phyloP scores from a whole-genome alignment of 2,797 vertebrate genomes.

The Coilia nasus region DNA sequence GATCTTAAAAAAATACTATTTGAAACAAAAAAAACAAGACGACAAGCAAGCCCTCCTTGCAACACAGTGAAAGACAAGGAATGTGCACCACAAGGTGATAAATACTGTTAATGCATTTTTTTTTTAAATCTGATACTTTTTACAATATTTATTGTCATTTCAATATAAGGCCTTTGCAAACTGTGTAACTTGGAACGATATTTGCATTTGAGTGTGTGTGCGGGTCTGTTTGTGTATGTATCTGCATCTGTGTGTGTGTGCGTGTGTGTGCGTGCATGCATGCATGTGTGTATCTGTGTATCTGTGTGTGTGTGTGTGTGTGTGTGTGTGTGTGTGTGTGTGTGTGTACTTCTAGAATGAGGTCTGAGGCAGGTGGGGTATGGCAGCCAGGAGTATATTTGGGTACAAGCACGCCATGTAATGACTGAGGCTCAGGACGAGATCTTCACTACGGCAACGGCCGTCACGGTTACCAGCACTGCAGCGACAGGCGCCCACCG shows the following conservation, averaged over 20 bases:
- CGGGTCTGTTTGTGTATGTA: slow-evolving; percentile 29
- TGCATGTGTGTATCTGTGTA: slow-evolving; percentile 28
- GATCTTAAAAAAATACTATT: slow-evolving; percentile 21
- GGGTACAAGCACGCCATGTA: slow-evolving; percentile 26
- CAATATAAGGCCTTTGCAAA: slow-evolving; percentile 3
- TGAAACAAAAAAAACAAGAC: background rate
- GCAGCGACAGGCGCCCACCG: slow-evolving; percentile 94
- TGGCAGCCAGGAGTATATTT: slow-evolving; percentile 11
- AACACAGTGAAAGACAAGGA: background rate
- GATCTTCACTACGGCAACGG: slow-evolving; percentile 90
- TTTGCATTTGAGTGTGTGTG: slow-evolving; percentile 22
- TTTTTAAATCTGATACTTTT: slow-evolving; percentile 17
- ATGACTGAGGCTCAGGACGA: slow-evolving; percentile 77
- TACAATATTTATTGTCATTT: slow-evolving; percentile 24
- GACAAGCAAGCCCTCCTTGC: slow-evolving; percentile 10
- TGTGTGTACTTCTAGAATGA: slow-evolving; percentile 37
- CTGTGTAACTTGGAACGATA: background rate
- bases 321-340: slow-evolving; percentile 38
- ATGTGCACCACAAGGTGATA: background rate
- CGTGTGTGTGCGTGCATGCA: slow-evolving; percentile 35
- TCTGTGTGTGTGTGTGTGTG: slow-evolving; percentile 7
- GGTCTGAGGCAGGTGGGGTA: slow-evolving; percentile 22
- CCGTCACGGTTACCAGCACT: slow-evolving; percentile 91
- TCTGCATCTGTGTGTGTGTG: slow-evolving; percentile 41
- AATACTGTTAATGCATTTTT: slow-evolving; percentile 16